Conservation (phyloP, 37 sponge, comb jelly and placozoan genomes). For the Halichondria panicea region DNA sequence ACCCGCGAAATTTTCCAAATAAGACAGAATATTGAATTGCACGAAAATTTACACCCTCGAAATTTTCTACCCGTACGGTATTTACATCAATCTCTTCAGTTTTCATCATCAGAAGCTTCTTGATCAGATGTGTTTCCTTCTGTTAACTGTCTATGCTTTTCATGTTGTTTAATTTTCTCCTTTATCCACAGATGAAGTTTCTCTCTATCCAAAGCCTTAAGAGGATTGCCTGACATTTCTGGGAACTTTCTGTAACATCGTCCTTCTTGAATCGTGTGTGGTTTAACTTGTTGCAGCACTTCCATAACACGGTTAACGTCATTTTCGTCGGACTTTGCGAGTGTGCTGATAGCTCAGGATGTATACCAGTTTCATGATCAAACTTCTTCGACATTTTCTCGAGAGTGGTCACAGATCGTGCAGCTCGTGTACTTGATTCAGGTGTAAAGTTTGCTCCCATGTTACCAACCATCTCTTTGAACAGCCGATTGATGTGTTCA, state of each 20-base stretch:
- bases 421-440: constrained; percentile 13
- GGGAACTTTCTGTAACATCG: constrained; percentile 1
- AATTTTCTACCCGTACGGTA: no score
- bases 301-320: no score
- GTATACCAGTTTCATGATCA: not conserved
- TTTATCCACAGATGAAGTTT: constrained; percentile 1
- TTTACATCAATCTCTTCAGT: constrained; percentile 12
- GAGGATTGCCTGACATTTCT: constrained; percentile 7
- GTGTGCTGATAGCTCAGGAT: not conserved
- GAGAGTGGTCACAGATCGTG: constrained; percentile 14
- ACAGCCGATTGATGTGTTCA: constrained; percentile 47
- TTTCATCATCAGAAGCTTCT: not conserved
- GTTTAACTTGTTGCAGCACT: no score
- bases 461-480: constrained; percentile 31
- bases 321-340: not conserved
- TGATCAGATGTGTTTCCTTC: not conserved
- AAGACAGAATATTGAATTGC: no score
- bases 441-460: constrained; percentile 47
- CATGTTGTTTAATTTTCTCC: not conserved
- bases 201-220: not conserved
- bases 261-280: no score
- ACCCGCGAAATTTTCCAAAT: no score
- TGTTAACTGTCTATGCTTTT: not conserved
- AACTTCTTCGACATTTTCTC: not conserved
- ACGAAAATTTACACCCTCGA: no score